These are phyloP conservation scores for Athetis lepigone DNA, from an alignment of 2,888 invertebrate species.

Conservation along the genomic window DNA sequence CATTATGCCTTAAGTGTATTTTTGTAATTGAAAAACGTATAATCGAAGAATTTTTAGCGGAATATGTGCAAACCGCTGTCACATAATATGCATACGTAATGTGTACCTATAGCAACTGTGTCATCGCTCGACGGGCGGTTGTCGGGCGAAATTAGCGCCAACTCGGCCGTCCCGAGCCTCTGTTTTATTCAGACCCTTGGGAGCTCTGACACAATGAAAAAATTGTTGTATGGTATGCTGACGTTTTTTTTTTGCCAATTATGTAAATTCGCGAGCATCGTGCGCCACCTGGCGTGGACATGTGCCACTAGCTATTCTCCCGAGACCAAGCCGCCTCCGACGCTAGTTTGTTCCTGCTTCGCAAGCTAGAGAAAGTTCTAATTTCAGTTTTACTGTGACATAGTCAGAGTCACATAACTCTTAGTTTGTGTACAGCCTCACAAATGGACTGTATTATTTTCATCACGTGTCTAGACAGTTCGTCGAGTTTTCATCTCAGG, in stretches of 20 bases:
- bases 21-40: constrained; percentile 17
- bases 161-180: constrained; percentile 79
- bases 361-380: constrained; percentile 75
- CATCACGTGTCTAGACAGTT: constrained; percentile 59
- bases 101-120: constrained; percentile 66
- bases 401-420: constrained; percentile 40
- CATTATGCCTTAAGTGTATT: constrained; percentile 25
- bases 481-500: constrained; percentile 49
- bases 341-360: constrained; percentile 73
- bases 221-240: constrained; percentile 82
- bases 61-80: constrained; percentile 22
- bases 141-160: constrained; percentile 81
- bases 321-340: constrained; percentile 63
- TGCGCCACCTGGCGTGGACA: constrained; percentile 78
- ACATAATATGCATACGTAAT: constrained; percentile 39
- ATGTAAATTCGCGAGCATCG: constrained; percentile 82
- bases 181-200: constrained; percentile 87
- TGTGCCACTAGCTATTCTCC: constrained; percentile 64
- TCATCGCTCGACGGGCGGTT: constrained; percentile 75
- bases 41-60: constrained; percentile 18
- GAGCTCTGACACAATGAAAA: constrained; percentile 84
- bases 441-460: constrained; percentile 58
- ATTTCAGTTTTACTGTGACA: constrained; percentile 77
- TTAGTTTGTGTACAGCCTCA: constrained; percentile 34
- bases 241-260: constrained; percentile 82